phyloP scores from a whole-genome alignment of 2,797 vertebrate genomes.

The Margarornis squamiger region DNA sequence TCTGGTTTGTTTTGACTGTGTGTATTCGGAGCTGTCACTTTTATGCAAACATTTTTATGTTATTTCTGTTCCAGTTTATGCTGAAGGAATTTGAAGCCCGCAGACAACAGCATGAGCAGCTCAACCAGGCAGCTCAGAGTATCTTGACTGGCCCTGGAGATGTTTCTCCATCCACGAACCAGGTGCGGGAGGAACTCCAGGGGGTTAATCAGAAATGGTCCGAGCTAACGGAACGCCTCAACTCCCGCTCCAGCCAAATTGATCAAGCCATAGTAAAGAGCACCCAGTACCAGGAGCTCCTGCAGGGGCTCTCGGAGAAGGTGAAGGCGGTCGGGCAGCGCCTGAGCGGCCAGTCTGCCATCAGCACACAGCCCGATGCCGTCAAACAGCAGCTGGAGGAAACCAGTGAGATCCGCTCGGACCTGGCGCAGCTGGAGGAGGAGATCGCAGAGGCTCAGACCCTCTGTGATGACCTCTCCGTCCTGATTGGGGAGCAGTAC shows the following conservation, averaged over 20 bases:
- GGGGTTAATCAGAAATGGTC: conserved; percentile 90
- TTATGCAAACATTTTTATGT: conserved; percentile 66
- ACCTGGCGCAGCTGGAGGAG: conserved; percentile 85
- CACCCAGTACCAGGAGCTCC: conserved; percentile 86
- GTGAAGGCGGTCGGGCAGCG: conserved; percentile 82
- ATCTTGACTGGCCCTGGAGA: conserved; percentile 86
- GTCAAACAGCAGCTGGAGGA: conserved; percentile 91
- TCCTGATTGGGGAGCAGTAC: conserved; percentile 93
- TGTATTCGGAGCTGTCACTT: conserved; percentile 66
- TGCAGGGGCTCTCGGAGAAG: conserved; percentile 87
- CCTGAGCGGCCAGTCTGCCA: conserved; percentile 85
- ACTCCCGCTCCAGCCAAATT: conserved; percentile 87
- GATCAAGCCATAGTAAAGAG: conserved; percentile 92
- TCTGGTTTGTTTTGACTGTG: conserved; percentile 69
- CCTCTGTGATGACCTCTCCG: conserved; percentile 88
- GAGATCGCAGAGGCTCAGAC: conserved; percentile 86
- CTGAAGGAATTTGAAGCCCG: conserved; percentile 96
- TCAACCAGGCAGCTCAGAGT: conserved; percentile 89
- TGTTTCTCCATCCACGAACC: conserved; percentile 80
- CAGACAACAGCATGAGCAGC: conserved; percentile 90
- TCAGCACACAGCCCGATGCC: conserved; percentile 91
- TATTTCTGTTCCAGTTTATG: conserved; percentile 91
- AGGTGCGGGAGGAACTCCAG: conserved; percentile 85
- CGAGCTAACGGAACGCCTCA: conserved; percentile 84
- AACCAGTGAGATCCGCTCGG: conserved; percentile 92